These are phyloP conservation scores for Agriopis leucophaearia DNA, from an alignment of 2,888 invertebrate species.

Conservation along the genomic window DNA sequence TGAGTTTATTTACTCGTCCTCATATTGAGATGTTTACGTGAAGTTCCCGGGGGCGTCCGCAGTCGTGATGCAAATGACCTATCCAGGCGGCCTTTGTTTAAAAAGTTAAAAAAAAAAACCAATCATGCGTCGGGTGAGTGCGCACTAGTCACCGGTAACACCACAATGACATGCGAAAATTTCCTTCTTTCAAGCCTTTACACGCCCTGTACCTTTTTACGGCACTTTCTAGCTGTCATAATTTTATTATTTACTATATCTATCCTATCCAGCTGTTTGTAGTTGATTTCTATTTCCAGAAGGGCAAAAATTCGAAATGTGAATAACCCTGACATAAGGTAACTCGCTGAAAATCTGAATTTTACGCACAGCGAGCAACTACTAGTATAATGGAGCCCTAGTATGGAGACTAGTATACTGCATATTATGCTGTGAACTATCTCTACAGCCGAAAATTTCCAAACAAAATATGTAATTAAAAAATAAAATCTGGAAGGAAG, in stretches of 20 bases:
- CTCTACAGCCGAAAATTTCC: too few species aligned
- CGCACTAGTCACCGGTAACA: not conserved
- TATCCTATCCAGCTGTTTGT: too few species aligned
- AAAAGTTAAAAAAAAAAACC: too few species aligned
- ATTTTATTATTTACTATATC: too few species aligned
- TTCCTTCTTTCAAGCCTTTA: not conserved
- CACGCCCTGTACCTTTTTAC: too few species aligned
- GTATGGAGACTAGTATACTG: too few species aligned
- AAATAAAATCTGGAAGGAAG: not conserved
- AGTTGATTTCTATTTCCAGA: too few species aligned
- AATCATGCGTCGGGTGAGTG: conserved; percentile 23
- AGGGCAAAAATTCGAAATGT: too few species aligned
- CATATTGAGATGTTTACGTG: conserved; percentile 18
- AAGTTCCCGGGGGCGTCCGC: conserved; percentile 18
- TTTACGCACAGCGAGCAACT: not conserved
- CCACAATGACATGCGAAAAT: conserved; percentile 13
- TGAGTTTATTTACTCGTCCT: conserved; percentile 21
- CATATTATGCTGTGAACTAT: too few species aligned
- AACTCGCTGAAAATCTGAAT: too few species aligned
- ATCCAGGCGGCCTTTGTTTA: conserved; percentile 20
- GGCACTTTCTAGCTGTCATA: not conserved
- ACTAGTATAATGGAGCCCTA: too few species aligned
- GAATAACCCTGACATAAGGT: too few species aligned
- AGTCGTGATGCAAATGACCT: conserved; percentile 21
- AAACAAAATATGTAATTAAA: not conserved